phyloP scores from a whole-genome alignment of 2,888 invertebrate species.

The Pterobdella sp. region DNA sequence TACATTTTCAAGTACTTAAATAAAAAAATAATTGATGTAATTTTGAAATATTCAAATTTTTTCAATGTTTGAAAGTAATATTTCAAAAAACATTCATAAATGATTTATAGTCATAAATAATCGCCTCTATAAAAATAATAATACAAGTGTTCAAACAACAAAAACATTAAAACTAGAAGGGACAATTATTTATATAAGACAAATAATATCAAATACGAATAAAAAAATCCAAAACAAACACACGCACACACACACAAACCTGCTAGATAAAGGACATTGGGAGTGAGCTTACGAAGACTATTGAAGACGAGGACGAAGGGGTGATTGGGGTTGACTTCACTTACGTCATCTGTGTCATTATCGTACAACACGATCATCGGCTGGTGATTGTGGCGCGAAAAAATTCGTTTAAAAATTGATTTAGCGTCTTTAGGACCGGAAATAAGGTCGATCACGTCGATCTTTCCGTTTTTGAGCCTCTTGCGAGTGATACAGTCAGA shows the following conservation, averaged over 20 bases:
- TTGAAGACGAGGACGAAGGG: constrained; percentile 62
- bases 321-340: constrained; percentile 50
- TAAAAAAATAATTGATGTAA: no score
- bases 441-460: constrained; percentile 61
- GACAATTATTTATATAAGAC: no score
- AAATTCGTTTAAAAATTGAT: constrained; percentile 57
- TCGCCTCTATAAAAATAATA: no score
- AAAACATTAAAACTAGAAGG: no score
- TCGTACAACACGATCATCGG: constrained; percentile 67
- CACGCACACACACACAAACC: constrained; percentile 55
- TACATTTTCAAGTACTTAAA: no score
- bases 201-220: no score
- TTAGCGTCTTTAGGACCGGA: constrained; percentile 59
- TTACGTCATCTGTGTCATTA: constrained; percentile 60
- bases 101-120: no score
- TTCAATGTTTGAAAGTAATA: no score
- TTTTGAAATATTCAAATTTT: no score
- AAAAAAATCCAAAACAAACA: no score
- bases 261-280: constrained; percentile 61
- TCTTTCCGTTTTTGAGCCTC: constrained; percentile 62
- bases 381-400: not conserved
- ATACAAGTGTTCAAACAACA: no score
- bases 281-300: constrained; percentile 62
- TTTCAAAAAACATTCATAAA: no score
- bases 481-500: constrained; percentile 64